Evolutionary conservation across 2,888 invertebrate genomes (phyloP).

Genomic region (Drosophila maculinotata): DNA sequence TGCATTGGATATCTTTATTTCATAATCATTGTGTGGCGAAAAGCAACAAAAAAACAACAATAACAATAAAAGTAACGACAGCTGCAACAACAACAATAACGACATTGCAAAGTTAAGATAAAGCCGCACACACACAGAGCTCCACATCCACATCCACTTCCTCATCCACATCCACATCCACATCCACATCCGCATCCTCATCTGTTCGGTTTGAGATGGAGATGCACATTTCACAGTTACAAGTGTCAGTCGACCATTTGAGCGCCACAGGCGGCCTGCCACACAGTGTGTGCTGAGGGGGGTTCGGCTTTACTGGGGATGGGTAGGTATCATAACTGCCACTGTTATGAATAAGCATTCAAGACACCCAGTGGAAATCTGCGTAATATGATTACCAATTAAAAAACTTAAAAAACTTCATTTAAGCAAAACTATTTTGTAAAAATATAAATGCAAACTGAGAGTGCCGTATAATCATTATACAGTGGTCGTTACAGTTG

Average conservation of each 20-base stretch:
- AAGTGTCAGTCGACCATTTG: slow-evolving; percentile 35
- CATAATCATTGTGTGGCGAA: slow-evolving; percentile 56
- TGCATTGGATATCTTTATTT: slow-evolving; percentile 64
- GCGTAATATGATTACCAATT: background rate
- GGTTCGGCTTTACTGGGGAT: too few relatives aligned
- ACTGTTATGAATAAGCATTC: background rate
- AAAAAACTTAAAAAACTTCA: background rate
- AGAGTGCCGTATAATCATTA: too few relatives aligned
- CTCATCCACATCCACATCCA: slow-evolving; percentile 15
- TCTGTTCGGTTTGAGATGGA: slow-evolving; percentile 1
- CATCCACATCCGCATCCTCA: slow-evolving; percentile 1
- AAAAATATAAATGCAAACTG: too few relatives aligned
- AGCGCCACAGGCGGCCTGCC: slow-evolving; percentile 22
- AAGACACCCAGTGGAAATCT: background rate
- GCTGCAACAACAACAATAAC: slow-evolving; percentile 7
- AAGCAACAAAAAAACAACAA: slow-evolving; percentile 3
- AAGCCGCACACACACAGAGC: slow-evolving; percentile 12
- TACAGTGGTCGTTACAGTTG: too few relatives aligned
- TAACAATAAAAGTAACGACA: slow-evolving; percentile 12
- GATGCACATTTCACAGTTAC: slow-evolving; percentile 19
- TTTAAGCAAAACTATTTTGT: too few relatives aligned
- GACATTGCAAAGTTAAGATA: slow-evolving; percentile 13
- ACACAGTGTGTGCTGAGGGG: too few relatives aligned
- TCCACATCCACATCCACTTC: slow-evolving; percentile 7
- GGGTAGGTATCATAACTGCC: background rate